Evolutionary conservation across 2,888 invertebrate genomes (phyloP), one percentile per base, ranked within the genome.

Genomic region (Ophioninae sp.): DNA sequence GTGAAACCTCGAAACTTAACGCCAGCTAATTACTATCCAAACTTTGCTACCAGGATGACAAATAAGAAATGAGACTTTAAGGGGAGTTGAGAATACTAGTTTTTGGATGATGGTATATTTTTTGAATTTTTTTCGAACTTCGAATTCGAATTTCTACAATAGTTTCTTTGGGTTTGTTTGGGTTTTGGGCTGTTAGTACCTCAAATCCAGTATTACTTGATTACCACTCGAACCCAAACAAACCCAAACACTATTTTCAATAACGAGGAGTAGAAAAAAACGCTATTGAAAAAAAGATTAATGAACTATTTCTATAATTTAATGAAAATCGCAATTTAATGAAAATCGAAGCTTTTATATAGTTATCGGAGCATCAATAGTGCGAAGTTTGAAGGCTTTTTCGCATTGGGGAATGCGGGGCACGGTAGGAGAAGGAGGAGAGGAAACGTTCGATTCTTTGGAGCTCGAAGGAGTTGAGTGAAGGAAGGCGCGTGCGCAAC

Each of bases 1-100:
- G 87, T 85, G 87, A 88, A 90, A 90, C 88, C 89, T 90, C 90
- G 88, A 91, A 92, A 92, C 92, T 91, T 92, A 89, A 89, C 88
- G 88, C 87, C 83, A 87, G 91, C 92, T 92, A 92, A 92, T 92
- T 92, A 91, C 92, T 90, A 92, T 92, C 91, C 91, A 68, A 91
- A 92, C 90, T 92, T 91, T 89, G 91, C 91, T 91, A 90, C 86
- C 87, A 90, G 90, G 92, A 90, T 91, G 91, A 91, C 91, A 91
- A 92, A 92, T 89, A 89, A 88, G 87, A 88, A 90, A 91, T 90
- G 89, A 88, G 88, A 69, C 85, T 81, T 82, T 87, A 86, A 86
- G 88, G 81, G 85, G 85, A 78, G 86, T 86, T 85, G 87, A 85
- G 84, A 89, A 88, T 30, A 30, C 1, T 30, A 2, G 30, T 1